Evolutionary conservation across 1,140 invertebrate species (phyloP).

Genomic region (Drosophila bifasciata): DNA sequence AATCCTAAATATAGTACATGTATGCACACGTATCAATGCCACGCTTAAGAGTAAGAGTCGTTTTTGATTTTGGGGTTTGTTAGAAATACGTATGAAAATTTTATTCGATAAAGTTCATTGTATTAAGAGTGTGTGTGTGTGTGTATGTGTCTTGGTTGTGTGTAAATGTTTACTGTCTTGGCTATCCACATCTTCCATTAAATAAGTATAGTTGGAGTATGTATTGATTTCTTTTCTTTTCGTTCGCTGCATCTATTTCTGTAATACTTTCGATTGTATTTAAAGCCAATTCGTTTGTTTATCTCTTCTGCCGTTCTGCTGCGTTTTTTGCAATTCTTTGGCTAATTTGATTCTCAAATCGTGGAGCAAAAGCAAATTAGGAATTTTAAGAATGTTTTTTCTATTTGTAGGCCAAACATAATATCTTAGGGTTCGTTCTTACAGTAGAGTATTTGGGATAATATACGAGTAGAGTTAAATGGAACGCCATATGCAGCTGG

Average conservation of each 20-base stretch:
- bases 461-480: slow-evolving; percentile 38
- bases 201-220: slow-evolving; percentile 17
- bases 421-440: slow-evolving; percentile 45
- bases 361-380: slow-evolving; percentile 53
- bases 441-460: slow-evolving; percentile 53
- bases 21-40: slow-evolving; percentile 29
- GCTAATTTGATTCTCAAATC: slow-evolving; percentile 71
- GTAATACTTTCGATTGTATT: slow-evolving; percentile 54
- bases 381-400: slow-evolving; percentile 7
- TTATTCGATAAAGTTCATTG: slow-evolving; percentile 82
- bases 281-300: slow-evolving; percentile 70
- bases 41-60: background rate
- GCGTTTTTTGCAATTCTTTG: slow-evolving; percentile 67
- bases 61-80: slow-evolving; percentile 53
- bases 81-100: slow-evolving; percentile 83
- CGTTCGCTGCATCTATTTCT: slow-evolving; percentile 40
- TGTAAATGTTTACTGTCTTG: slow-evolving; percentile 48
- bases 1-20: slow-evolving; percentile 8
- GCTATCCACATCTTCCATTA: slow-evolving; percentile 16
- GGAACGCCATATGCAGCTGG: slow-evolving; percentile 32
- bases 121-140: slow-evolving; percentile 59
- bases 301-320: slow-evolving; percentile 41
- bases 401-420: slow-evolving; percentile 37
- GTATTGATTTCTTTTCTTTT: slow-evolving; percentile 18
- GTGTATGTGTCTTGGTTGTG: slow-evolving; percentile 22